These are phyloP conservation scores for Lasioglossum marginatum DNA, from an alignment of 2,888 invertebrate genomes.

Conservation along the genomic window DNA sequence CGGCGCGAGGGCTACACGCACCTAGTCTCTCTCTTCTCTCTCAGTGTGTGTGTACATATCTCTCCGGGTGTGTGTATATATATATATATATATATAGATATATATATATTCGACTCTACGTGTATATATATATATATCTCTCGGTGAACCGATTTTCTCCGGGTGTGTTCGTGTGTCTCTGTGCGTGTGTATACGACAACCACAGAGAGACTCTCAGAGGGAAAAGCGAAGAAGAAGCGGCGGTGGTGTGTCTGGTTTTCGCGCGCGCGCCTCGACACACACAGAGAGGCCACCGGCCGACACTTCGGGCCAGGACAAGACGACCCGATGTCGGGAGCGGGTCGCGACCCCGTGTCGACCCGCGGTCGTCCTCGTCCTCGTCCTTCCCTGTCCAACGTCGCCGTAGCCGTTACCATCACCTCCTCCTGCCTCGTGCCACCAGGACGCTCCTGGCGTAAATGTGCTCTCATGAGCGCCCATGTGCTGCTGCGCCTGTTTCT, in stretches of 20 bases:
- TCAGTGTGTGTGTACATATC: neutral
- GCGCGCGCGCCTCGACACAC: slow-evolving; percentile 64
- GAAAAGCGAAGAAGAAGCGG: slow-evolving; percentile 56
- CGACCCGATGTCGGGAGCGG: slow-evolving; percentile 76
- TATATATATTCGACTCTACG: neutral
- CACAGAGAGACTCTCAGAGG: slow-evolving; percentile 26
- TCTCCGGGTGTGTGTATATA: neutral
- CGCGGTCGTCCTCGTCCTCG: slow-evolving; percentile 70
- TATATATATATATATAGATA: neutral
- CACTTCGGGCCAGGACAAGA: slow-evolving; percentile 69
- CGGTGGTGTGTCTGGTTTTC: slow-evolving; percentile 57
- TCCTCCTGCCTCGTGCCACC: slow-evolving; percentile 38
- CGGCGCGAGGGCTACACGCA: slow-evolving; percentile 48
- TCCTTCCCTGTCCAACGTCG: slow-evolving; percentile 28
- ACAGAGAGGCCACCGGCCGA: slow-evolving; percentile 68
- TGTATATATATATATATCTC: neutral
- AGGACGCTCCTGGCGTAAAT: slow-evolving; percentile 73
- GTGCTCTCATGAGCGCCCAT: slow-evolving; percentile 73
- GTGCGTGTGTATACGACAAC: slow-evolving; percentile 46
- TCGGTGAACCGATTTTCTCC: slow-evolving; percentile 54
- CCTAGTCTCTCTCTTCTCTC: slow-evolving; percentile 12
- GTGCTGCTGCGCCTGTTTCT: slow-evolving; percentile 65
- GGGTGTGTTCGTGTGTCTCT: slow-evolving; percentile 49
- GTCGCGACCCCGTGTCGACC: slow-evolving; percentile 73
- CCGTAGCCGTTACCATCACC: slow-evolving; percentile 23